Base-by-base conservation (phyloP, 2,113 vertebrate species). In the Rhinichthys klamathensis region DNA sequence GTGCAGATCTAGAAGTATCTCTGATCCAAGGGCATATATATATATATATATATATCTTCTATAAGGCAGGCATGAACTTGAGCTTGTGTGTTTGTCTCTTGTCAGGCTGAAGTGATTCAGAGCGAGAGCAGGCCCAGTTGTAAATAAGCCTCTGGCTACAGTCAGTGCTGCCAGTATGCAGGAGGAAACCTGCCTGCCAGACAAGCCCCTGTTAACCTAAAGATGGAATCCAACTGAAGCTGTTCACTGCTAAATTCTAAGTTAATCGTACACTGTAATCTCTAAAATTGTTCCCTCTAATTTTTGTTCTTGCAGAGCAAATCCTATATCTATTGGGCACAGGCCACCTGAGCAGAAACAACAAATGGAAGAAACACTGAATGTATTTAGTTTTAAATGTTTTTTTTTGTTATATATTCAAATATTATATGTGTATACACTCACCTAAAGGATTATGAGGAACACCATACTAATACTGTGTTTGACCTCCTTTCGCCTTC, bases 11-110 rank as follows among this genome's bases (percentile, higher is more conserved):
- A 41, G 35, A 72, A 12, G 86, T 89, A 65, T 13, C 72, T 54
- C 46, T 46, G 51, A 30, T 87, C 80, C 87, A 74, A 44, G 65
- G 56, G n/a, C 77, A 23, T 83, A 49, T 8, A 27, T 74, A 41
- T 12, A 27, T 73, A 6, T 78, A 54, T 91, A 41, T 44, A 76
- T 81, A 60, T 91, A 78, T 88, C 80, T 84, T 72, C 0, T n/a
- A n/a, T n/a, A 18, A 88, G 88, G 87, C 94, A 91, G 84, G 93
- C 90, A 86, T 73, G 51, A 89, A 82, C 87, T 82, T 89, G 86
- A 82, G 82, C 90, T 87, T 89, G 91, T 87, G 80, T 84, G 80
- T 23, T 56, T 87, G 88, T 87, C 87, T 89, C 77, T 88, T 92
- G 85, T 90, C 85, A 88, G 82, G 85, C 88, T 86, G 84, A 84